Evolutionary conservation across 2,888 invertebrate genomes (phyloP).

Genomic region (Campoletis raptor): DNA sequence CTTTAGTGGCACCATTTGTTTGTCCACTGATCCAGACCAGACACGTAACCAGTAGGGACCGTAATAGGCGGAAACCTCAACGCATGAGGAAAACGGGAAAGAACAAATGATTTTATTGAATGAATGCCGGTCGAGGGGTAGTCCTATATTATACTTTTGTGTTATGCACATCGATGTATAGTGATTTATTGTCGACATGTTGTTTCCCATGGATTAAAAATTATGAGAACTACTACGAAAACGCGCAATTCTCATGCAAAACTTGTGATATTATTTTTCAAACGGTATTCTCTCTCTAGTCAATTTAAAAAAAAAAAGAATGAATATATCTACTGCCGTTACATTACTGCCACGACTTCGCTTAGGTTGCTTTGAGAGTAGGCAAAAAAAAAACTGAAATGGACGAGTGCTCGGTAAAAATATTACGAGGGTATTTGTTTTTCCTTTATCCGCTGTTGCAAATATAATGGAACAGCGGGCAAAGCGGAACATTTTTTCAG

Average conservation of each 20-base stretch:
- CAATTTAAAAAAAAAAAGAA: background rate
- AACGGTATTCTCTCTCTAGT: background rate
- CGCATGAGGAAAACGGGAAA: too few relatives aligned
- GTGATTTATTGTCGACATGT: background rate
- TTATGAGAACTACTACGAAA: background rate
- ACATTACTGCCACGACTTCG: background rate
- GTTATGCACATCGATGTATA: constrained; percentile 6
- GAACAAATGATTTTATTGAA: background rate
- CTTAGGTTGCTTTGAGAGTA: background rate
- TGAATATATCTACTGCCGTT: background rate
- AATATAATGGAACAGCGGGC: too few relatives aligned
- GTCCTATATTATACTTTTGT: background rate
- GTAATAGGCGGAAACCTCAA: too few relatives aligned
- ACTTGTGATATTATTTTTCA: background rate
- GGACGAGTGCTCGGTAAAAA: background rate
- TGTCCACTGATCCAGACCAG: too few relatives aligned
- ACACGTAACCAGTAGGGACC: too few relatives aligned
- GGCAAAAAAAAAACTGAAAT: background rate
- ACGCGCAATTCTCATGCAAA: background rate
- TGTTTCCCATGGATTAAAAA: background rate
- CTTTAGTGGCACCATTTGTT: too few relatives aligned
- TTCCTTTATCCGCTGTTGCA: background rate
- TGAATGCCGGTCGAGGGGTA: background rate
- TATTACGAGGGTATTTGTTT: background rate
- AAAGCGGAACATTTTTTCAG: too few relatives aligned